These are phyloP conservation scores for Phyllotreta cruciferae DNA, from an alignment of 2,888 invertebrate genomes.

Conservation along the genomic window DNA sequence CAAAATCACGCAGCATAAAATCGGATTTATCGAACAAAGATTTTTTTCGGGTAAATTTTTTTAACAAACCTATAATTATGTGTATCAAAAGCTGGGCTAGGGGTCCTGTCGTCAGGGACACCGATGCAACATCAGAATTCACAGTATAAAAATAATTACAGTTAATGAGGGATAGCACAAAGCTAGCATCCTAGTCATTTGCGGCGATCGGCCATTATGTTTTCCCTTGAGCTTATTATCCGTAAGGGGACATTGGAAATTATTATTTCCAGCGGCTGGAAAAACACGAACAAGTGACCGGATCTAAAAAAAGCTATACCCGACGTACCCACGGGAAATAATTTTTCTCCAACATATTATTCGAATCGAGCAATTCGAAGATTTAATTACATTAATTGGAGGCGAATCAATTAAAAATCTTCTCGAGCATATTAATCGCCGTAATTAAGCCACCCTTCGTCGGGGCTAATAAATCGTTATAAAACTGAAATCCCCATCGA, in stretches of 20 bases:
- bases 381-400: conserved; percentile 51
- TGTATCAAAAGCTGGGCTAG: conserved; percentile 6
- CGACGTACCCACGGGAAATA: conserved; percentile 50
- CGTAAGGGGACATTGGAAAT: conserved; percentile 44
- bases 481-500: conserved; percentile 32
- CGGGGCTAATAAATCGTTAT: conserved; percentile 37
- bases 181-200: conserved; percentile 54
- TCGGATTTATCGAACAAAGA: conserved; percentile 42
- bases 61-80: conserved; percentile 36
- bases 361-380: conserved; percentile 52
- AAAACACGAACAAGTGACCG: conserved; percentile 45
- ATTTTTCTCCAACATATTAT: conserved; percentile 51
- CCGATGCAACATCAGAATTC: conserved; percentile 33
- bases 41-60: conserved; percentile 38
- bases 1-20: conserved; percentile 42
- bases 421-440: conserved; percentile 43
- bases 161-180: conserved; percentile 53
- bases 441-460: conserved; percentile 40
- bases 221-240: conserved; percentile 46
- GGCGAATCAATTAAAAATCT: conserved; percentile 53
- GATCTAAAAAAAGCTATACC: conserved; percentile 46
- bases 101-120: conserved; percentile 33
- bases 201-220: conserved; percentile 51
- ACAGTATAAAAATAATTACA: conserved; percentile 50
- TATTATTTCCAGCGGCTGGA: conserved; percentile 48